Base-by-base conservation (phyloP, 2,797 vertebrate genomes). In the Chaenodraco wilsoni region DNA sequence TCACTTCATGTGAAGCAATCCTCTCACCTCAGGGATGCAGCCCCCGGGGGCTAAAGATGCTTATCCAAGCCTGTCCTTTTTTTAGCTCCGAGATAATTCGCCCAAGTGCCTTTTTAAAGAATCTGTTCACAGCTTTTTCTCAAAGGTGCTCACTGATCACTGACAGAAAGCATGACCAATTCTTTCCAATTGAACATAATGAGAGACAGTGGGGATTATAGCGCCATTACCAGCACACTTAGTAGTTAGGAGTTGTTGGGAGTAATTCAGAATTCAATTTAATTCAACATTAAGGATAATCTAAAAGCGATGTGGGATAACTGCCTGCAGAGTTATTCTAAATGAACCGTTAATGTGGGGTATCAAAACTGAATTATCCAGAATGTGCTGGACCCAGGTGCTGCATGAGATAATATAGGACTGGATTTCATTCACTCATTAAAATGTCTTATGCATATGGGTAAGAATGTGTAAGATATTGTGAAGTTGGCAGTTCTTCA, bases 51-150 rank as follows among this genome's bases (percentile, higher is more conserved):
- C 88, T 92, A 88, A 92, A 92, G 91, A 91, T 91, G 87, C 90
- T 94, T 94, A 93, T 94, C 92, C 91, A 65, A 84, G 80, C 84
- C 65, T 69, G 83, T 87, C 88, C 90, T 94, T 90, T 93, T 92
- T 93, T 93, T 93, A 94, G 91, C 89, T 31, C 21, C 70, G 67
- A 93, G 93, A 93, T 94, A 91, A 93, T 90, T 92, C 59, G 8
- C 71, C 75, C 76, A 76, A 90, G 88, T 86, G 90, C 78, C 87
- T 79, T 88, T 88, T 75, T 84, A 86, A 90, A 91, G 87, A 84
- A 86, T 90, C 83, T 59, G 85, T 90, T 88, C 83, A 74, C 83
- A 56, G 78, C 70, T 67, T 89, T 83, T 81, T 88, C 83, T 84
- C 74, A 68, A 75, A 84, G 80, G 85, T 89, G 77, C 76, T 87